A percentile compares a stretch with the other conserved stretches of the same genome.
Conservation (phyloP, 2,888 invertebrate genomes). For the Diarsia rubi region DNA sequence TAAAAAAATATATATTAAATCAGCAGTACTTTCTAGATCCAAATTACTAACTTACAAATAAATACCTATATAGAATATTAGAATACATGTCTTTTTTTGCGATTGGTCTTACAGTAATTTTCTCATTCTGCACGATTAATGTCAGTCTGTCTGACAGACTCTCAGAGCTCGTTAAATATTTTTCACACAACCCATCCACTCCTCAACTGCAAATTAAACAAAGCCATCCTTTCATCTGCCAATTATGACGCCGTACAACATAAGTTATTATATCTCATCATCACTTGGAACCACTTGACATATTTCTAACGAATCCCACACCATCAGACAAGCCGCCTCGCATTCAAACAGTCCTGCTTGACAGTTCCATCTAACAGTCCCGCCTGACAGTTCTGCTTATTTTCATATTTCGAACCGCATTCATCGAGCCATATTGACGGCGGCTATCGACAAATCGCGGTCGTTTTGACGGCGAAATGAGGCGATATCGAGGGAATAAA, state of each 20-base stretch:
- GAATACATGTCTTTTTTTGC: background rate
- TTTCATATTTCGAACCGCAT: conserved; percentile 54
- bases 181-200: background rate
- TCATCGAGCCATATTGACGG: conserved; percentile 30
- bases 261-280: conserved; percentile 41
- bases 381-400: conserved; percentile 55
- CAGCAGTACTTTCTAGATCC: background rate
- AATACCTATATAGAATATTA: background rate
- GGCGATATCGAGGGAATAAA: conserved; percentile 37
- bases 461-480: conserved; percentile 36
- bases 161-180: background rate
- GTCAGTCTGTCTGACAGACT: background rate
- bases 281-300: conserved; percentile 62
- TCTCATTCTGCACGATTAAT: background rate
- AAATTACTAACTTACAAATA: background rate
- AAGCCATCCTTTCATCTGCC: conserved; percentile 1
- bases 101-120: background rate
- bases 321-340: conserved; percentile 31
- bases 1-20: background rate
- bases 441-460: conserved; percentile 29
- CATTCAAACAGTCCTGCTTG: conserved; percentile 30
- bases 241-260: conserved; percentile 15
- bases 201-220: conserved; percentile 9
- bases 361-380: conserved; percentile 4
- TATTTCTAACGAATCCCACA: conserved; percentile 41